Conservation (phyloP, 2,113 vertebrate species). For the Gnathonemus echidnorhynchus region DNA sequence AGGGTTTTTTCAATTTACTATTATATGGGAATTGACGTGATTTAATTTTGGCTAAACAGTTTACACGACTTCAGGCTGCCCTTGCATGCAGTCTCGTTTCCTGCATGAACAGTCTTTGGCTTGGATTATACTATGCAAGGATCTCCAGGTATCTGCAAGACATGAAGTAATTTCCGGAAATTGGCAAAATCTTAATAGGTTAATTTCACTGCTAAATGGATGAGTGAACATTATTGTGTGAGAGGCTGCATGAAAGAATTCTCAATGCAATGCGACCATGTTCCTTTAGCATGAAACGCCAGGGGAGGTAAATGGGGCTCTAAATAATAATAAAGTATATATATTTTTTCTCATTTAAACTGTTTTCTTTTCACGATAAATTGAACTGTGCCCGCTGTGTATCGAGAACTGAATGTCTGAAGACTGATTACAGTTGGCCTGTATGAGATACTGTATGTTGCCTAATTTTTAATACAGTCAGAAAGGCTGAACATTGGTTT, state of each 20-base stretch:
- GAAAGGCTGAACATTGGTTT: background rate
- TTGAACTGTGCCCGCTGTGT: background rate
- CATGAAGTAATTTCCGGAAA: background rate
- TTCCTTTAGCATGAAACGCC: background rate
- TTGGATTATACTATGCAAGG: background rate
- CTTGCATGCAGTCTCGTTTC: background rate
- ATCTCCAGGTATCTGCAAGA: background rate
- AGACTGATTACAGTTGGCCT: background rate
- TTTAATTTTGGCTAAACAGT: background rate
- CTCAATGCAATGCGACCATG: background rate
- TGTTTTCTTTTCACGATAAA: background rate
- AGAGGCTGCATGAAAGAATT: background rate
- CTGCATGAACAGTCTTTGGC: background rate
- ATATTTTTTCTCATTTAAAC: background rate
- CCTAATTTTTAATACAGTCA: background rate
- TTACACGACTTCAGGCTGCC: background rate
- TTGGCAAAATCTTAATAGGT: background rate
- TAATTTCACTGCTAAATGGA: slow-evolving; percentile 7
- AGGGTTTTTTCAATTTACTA: background rate
- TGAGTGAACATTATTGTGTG: background rate
- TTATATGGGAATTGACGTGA: background rate
- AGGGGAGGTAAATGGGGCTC: background rate
- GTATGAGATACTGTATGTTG: background rate
- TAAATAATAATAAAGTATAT: background rate
- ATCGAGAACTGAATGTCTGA: background rate